Percentiles rank a stretch among this genome's conserved stretches.
Evolutionary conservation across 1,140 invertebrate genomes (phyloP).

Genomic region (Doryteuthis pealeii): DNA sequence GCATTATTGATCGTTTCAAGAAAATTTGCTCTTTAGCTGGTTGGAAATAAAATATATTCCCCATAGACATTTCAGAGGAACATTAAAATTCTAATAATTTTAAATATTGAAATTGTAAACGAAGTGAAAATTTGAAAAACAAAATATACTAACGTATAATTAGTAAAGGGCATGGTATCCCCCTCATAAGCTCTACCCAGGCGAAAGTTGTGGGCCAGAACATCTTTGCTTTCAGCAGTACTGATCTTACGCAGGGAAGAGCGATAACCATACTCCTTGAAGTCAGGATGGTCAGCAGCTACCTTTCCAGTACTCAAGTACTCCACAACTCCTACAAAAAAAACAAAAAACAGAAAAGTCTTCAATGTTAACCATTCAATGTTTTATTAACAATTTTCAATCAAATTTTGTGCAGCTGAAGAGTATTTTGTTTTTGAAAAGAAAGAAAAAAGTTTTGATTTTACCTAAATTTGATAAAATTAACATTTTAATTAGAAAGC

Average conservation of each 20-base stretch:
- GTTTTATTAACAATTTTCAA: not conserved
- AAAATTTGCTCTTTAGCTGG: too few species aligned
- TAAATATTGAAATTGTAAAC: too few species aligned
- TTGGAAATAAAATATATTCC: too few species aligned
- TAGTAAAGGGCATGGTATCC: constrained; percentile 96
- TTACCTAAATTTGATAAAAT: too few species aligned
- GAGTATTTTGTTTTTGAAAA: too few species aligned
- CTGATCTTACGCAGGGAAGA: constrained; percentile 83
- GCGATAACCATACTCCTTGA: constrained; percentile 95
- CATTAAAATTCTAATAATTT: too few species aligned
- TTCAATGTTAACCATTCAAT: not conserved
- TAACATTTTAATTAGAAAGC: too few species aligned
- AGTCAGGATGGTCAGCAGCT: constrained; percentile 88
- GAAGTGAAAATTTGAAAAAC: too few species aligned
- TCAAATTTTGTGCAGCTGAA: too few species aligned
- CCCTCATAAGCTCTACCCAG: constrained; percentile 91
- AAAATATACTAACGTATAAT: constrained; percentile 83
- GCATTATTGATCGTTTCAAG: too few species aligned
- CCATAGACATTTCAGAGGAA: too few species aligned
- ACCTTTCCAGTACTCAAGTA: constrained; percentile 89
- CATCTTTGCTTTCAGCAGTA: constrained; percentile 46
- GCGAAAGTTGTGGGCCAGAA: constrained; percentile 87
- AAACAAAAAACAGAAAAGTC: not conserved
- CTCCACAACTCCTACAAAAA: constrained; percentile 84
- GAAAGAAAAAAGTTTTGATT: too few species aligned